Evolutionary conservation across 2,888 invertebrate genomes (phyloP).

Genomic region (Hemicrepidius hirtus): DNA sequence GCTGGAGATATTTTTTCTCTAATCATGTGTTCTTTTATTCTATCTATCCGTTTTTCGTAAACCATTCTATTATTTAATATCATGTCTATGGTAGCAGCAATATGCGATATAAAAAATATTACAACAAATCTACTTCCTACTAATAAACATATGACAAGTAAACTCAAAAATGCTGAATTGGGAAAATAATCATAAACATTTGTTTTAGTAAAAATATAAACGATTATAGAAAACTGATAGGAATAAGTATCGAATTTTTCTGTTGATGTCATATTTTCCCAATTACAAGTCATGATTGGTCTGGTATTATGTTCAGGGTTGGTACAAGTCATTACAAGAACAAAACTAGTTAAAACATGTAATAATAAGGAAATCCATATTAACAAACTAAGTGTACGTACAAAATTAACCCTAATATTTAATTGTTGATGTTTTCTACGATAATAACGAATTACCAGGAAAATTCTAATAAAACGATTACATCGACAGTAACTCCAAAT

Average conservation of each 20-base stretch:
- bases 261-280: background rate
- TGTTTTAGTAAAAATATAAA: slow-evolving; percentile 1
- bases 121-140: slow-evolving; percentile 38
- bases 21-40: slow-evolving; percentile 39
- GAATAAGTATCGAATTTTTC: slow-evolving; percentile 19
- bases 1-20: slow-evolving; percentile 26
- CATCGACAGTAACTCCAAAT: slow-evolving; percentile 52
- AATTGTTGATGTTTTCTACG: slow-evolving; percentile 49
- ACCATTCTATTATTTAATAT: slow-evolving; percentile 33
- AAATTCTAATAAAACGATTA: slow-evolving; percentile 56
- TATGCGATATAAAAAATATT: slow-evolving; percentile 44
- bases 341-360: slow-evolving; percentile 29
- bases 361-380: slow-evolving; percentile 40
- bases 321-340: slow-evolving; percentile 31
- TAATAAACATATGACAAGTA: slow-evolving; percentile 26
- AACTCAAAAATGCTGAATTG: slow-evolving; percentile 20
- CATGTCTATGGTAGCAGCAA: slow-evolving; percentile 43
- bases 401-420: slow-evolving; percentile 54
- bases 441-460: slow-evolving; percentile 49
- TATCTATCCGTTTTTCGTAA: slow-evolving; percentile 45
- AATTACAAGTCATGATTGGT: slow-evolving; percentile 26
- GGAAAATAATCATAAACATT: background rate
- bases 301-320: slow-evolving; percentile 21
- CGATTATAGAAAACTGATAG: background rate
- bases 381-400: slow-evolving; percentile 44